Base-by-base conservation (phyloP, 2,113 vertebrate species). In the Maccullochella peelii region DNA sequence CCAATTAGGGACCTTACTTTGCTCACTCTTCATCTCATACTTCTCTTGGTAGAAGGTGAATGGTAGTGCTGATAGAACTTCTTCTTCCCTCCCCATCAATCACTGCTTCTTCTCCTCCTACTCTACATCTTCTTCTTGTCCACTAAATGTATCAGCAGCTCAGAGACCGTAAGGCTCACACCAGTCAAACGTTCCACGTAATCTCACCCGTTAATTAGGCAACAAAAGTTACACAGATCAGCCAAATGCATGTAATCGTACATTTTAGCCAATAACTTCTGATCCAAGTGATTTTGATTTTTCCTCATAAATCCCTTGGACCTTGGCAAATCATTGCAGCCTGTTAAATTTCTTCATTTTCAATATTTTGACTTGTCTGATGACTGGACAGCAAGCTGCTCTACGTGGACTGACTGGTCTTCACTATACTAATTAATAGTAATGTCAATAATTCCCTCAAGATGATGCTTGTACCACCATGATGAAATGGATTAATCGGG, bases 181-280 rank as follows among this genome's bases (percentile, higher is more conserved):
- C 44, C 69, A 72, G 33, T 85, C 55, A 76, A 65, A 83, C 62
- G 42, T 73, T 86, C 36, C 30, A n/a, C 59, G 66, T 83, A 83
- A 85, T 84, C 72, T 81, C 16, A 25, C 50, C 21, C 8, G 0
- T 71, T 87, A 66, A 88, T 80, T 76, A 78, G 67, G 40, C 1
- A 42, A 57, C 49, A 69, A 65, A 82, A 82, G 72, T 59, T 73
- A 38, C 59, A 73, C 2, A 5, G 36, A 80, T 83, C 73, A 82
- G 57, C 47, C 54, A 78, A 80, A 78, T n/a, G 40, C 30, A 42
- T 75, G 40, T 47, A 75, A 82, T 86, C 50, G 72, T 77, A 67
- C 15, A 38, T 72, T 78, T 74, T 44, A 77, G 52, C 79, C 82
- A 79, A 61, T 73, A 79, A 82, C 21, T 57, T 81, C 71, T 42